A percentile compares a stretch with the other conserved stretches of the same genome.
These are phyloP conservation scores for Lipophrys pholis DNA, from an alignment of 2,113 vertebrate genomes.

Conservation along the genomic window DNA sequence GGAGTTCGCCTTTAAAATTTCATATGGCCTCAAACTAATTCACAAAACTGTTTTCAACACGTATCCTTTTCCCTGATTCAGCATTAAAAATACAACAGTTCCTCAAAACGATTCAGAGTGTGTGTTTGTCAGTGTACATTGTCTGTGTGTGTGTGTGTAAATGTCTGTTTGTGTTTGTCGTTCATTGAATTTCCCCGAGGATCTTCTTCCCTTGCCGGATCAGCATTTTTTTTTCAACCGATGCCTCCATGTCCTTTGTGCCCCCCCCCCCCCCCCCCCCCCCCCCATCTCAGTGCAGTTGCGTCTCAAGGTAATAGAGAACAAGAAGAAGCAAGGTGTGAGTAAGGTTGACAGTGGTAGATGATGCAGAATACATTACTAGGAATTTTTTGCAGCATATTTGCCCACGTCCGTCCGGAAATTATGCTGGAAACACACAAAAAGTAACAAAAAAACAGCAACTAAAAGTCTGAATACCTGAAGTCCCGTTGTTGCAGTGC, in stretches of 20 bases:
- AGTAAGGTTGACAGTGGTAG: conserved; percentile 13
- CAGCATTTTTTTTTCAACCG: conserved; percentile 35
- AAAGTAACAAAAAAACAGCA: not conserved
- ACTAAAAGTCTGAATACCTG: not conserved
- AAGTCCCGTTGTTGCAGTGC: not conserved
- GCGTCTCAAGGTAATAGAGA: conserved; percentile 36
- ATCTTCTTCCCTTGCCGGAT: conserved; percentile 19
- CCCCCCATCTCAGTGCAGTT: conserved; percentile 9
- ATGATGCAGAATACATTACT: conserved; percentile 33
- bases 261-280: not conserved
- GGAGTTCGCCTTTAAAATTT: too few species aligned
- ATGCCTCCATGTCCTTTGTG: conserved; percentile 33
- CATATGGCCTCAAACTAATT: not conserved
- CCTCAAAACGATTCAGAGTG: conserved; percentile 3
- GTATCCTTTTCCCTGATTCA: not conserved
- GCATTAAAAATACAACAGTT: conserved; percentile 11
- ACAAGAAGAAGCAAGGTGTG: not conserved
- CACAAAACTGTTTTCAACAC: not conserved
- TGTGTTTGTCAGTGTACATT: not conserved
- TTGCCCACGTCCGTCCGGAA: not conserved
- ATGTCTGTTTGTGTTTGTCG: not conserved
- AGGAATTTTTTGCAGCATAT: conserved; percentile 9
- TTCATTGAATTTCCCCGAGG: conserved; percentile 33
- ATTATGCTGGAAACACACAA: not conserved
- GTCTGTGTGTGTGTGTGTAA: too few species aligned